These are phyloP conservation scores for Acleris emargana DNA, from an alignment of 2,888 invertebrate genomes.

Conservation along the genomic window DNA sequence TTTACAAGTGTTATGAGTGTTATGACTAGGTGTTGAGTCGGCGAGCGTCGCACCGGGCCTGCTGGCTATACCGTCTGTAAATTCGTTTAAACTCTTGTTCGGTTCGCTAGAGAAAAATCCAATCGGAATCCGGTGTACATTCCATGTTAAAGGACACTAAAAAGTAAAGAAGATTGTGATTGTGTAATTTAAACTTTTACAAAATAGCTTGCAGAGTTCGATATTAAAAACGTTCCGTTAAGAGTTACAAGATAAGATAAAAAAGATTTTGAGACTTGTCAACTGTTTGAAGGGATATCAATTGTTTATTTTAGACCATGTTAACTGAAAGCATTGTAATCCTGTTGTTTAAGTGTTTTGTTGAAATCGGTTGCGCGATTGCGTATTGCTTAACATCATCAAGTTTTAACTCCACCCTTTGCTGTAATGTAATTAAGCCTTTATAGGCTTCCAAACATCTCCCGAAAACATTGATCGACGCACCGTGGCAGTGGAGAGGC, in stretches of 20 bases:
- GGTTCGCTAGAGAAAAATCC: slow-evolving; percentile 19
- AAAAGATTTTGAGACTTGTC: slow-evolving; percentile 1
- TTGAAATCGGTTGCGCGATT: background rate
- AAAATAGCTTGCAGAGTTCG: too few relatives aligned
- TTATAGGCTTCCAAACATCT: slow-evolving; percentile 34
- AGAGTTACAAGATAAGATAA: slow-evolving; percentile 3
- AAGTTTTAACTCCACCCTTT: slow-evolving; percentile 19
- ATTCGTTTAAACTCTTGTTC: slow-evolving; percentile 16
- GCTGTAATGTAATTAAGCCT: slow-evolving; percentile 32
- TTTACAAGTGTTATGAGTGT: slow-evolving; percentile 10
- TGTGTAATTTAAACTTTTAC: too few relatives aligned
- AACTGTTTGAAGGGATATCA: too few relatives aligned
- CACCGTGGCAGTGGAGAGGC: slow-evolving; percentile 33
- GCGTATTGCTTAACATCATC: background rate
- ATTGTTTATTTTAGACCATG: too few relatives aligned
- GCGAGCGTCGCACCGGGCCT: background rate
- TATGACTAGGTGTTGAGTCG: slow-evolving; percentile 2
- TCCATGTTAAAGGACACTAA: slow-evolving; percentile 8
- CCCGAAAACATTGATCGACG: slow-evolving; percentile 41
- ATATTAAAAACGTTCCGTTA: too few relatives aligned
- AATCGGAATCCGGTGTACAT: slow-evolving; percentile 20
- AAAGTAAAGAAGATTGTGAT: too few relatives aligned
- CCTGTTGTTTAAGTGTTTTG: background rate
- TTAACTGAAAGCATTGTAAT: too few relatives aligned
- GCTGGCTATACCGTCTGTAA: slow-evolving; percentile 1